These are phyloP conservation scores for Epsilonema sp. DNA, from an alignment of 2,888 invertebrate genomes.

Conservation along the genomic window DNA sequence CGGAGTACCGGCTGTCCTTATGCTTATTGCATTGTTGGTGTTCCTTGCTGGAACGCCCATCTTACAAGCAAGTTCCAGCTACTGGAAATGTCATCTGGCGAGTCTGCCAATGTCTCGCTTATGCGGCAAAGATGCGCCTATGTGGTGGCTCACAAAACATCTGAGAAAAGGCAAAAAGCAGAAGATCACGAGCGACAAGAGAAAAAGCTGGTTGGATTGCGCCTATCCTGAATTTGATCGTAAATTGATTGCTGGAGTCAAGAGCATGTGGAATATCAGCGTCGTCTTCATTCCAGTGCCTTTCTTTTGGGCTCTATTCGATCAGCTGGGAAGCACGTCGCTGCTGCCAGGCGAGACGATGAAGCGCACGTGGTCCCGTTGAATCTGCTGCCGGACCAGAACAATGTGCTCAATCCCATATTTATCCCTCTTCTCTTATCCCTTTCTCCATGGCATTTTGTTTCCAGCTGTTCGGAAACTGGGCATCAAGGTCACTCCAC, in stretches of 20 bases:
- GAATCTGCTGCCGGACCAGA: slow-evolving; percentile 54
- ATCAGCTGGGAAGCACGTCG: slow-evolving; percentile 32
- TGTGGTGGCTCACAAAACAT: background rate
- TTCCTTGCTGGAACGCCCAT: slow-evolving; percentile 21
- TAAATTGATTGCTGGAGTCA: slow-evolving; percentile 29
- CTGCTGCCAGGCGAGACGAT: slow-evolving; percentile 31
- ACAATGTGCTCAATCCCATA: slow-evolving; percentile 50
- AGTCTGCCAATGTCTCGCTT: slow-evolving; percentile 12
- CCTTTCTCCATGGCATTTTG: slow-evolving; percentile 33
- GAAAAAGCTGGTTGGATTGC: slow-evolving; percentile 69
- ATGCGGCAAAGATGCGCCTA: slow-evolving; percentile 9
- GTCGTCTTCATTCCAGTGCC: slow-evolving; percentile 34
- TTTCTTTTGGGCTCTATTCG: slow-evolving; percentile 37
- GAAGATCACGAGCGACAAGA: too few relatives aligned
- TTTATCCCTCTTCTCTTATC: slow-evolving; percentile 34
- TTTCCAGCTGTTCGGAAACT: slow-evolving; percentile 30
- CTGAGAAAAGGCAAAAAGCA: too few relatives aligned
- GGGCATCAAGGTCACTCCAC: slow-evolving; percentile 43
- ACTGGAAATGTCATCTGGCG: slow-evolving; percentile 12
- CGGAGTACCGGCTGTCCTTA: slow-evolving; percentile 32
- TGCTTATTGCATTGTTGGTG: slow-evolving; percentile 18
- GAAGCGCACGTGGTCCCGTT: slow-evolving; percentile 31
- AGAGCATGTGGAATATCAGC: slow-evolving; percentile 27
- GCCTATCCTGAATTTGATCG: slow-evolving; percentile 55
- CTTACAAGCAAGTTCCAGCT: slow-evolving; percentile 17